Evolutionary conservation across 2,797 vertebrate genomes (phyloP), one percentile per base, ranked within the genome.

Genomic region (Dromococcyx pavoninus): DNA sequence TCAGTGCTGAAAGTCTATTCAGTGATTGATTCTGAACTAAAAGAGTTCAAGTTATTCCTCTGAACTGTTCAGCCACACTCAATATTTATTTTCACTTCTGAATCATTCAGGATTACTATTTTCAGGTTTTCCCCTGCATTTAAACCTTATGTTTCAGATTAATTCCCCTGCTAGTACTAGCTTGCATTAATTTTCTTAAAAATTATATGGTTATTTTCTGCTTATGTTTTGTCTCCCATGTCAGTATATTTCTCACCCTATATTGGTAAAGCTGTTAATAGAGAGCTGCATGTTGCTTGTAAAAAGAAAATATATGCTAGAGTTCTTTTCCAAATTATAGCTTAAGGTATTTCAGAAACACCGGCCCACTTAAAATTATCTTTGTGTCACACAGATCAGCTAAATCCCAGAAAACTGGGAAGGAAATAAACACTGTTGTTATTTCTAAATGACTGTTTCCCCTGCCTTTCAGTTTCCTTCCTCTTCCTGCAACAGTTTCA

Each of bases 11-110:
- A 85, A 58, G 39, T 75, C 61, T 93, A 11, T 70, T 91, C 61
- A 67, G 32, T 32, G 28, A 33, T 67, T 32, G 43, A 27, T 83
- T 93, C 51, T 93, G 69, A 86, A 67, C 27, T 86, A 50, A 73
- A 95, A 89, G 27, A 30, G 15, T 7, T 44, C 58, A 50, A 67
- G 13, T 69, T 86, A 69, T 54, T 89, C 43, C 43, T 51, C 25
- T 11, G 12, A 77, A n/a, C 35, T 72, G 15, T 69, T 43, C 53
- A 87, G 56, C 17, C 35, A 43, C 17, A 30, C 13, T 79, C 57
- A 66, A 11, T 80, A 48, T 65, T 74, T 90, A 41, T 89, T 92
- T 95, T 94, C 37, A 35, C n/a, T 86, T 90, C 35, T 79, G 74
- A 86, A 85, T 82, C 10, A 64, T 69, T 75, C 54, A 62, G 21